These are phyloP conservation scores for Lepus townsendii DNA, from an alignment of 2,797 vertebrate genomes.

Conservation along the genomic window DNA sequence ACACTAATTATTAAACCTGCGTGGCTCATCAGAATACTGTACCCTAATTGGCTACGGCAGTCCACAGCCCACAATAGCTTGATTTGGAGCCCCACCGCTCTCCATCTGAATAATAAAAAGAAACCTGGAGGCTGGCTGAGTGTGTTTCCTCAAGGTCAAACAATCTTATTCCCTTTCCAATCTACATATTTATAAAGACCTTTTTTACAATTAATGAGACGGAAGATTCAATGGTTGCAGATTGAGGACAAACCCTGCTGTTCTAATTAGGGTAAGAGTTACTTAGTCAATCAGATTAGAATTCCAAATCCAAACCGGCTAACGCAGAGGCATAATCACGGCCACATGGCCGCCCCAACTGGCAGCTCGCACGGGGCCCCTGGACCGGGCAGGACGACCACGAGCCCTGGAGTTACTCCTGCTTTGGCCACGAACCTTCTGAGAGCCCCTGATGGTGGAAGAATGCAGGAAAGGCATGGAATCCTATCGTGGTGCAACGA, in stretches of 20 bases:
- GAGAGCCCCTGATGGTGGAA: not conserved
- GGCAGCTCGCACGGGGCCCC: not conserved
- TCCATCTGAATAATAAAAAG: slow-evolving; percentile 86
- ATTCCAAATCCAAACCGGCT: slow-evolving; percentile 84
- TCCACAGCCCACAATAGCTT: slow-evolving; percentile 75
- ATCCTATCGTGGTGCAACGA: not conserved
- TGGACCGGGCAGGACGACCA: not conserved
- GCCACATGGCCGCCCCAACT: not conserved
- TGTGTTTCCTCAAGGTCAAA: slow-evolving; percentile 88
- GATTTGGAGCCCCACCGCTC: slow-evolving; percentile 81
- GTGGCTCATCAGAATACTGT: slow-evolving; percentile 84
- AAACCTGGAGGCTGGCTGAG: slow-evolving; percentile 77
- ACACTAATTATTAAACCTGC: slow-evolving; percentile 87
- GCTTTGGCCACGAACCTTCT: not conserved
- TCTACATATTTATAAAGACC: slow-evolving; percentile 89
- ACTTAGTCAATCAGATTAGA: slow-evolving; percentile 86
- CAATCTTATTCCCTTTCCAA: slow-evolving; percentile 72
- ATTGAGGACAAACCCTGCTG: slow-evolving; percentile 87
- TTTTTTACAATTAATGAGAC: slow-evolving; percentile 86
- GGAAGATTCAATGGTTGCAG: slow-evolving; percentile 88
- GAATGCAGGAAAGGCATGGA: not conserved
- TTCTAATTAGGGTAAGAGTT: slow-evolving; percentile 89
- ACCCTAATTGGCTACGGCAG: slow-evolving; percentile 85
- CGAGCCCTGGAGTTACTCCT: not conserved
- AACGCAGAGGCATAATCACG: not conserved